Evolutionary conservation across 2,888 invertebrate species (phyloP), one percentile per base, ranked within the genome.

Genomic region (Dyspetes luteomarginatus): DNA sequence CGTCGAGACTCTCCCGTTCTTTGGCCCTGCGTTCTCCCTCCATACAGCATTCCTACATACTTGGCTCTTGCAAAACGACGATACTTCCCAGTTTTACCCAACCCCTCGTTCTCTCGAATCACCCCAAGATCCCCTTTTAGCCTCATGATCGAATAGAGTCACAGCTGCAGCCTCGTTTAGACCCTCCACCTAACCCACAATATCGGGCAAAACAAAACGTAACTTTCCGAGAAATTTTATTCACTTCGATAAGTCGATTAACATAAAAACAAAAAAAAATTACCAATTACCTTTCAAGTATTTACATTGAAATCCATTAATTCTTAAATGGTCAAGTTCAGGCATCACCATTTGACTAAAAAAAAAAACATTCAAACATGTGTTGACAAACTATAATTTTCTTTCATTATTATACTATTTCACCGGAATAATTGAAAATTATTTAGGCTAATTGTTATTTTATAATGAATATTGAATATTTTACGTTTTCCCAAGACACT

Each of bases 71-170:
- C 58, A 45, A 73, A 78, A 69, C 28, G 65, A 74, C 74, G 74
- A 81, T 81, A 78, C 77, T 81, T 81, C 71, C 48, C 41, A 74
- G 52, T 69, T 74, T 65, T 65, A 68, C 58, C 72, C 65, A 64
- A 41, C 36, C 69, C 48, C n/a, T 67, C 73, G 41, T 56, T 41
- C 36, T 58, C 41, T 43, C 69, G 64, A 74, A 78, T 67, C 74
- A 69, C 69, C 58, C 19, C 64, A 17, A 15, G 4, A n/a, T 52
- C 12, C 50, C 48, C 55, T 9, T 68, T 64, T 15, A 4, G 28
- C 41, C 58, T 30, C 7, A 15, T 1, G 56, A 67, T 68, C 62
- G 56, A 19, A 62, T 7, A 50, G 41, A 55, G 56, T 3, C 74
- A 56, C 81, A 77, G 76, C 81, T 81, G 81, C 62, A 73, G 55